Percentiles rank a stretch among this genome's conserved stretches.
Evolutionary conservation across 1,140 invertebrate species (phyloP).

Genomic region (Neodiprion pinetum): DNA sequence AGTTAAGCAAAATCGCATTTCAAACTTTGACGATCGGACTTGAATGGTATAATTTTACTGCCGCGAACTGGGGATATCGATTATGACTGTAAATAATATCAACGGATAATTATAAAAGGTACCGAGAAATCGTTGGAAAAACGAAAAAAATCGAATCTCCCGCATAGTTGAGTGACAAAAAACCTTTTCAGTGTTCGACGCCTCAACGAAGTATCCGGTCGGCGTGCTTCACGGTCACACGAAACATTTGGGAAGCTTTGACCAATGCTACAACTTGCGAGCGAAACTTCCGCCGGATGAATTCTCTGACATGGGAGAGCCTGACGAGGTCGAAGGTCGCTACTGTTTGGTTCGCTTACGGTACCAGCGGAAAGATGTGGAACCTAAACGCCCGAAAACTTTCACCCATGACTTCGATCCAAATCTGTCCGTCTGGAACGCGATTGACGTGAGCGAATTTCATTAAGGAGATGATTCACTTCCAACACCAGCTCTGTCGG

Average conservation of each 20-base stretch:
- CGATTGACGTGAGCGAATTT: slow-evolving; percentile 41
- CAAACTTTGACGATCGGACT: no score
- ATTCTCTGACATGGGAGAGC: no score
- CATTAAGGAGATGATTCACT: no score
- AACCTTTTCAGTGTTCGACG: slow-evolving; percentile 37
- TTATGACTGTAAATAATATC: no score
- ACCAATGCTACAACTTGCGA: slow-evolving; percentile 38
- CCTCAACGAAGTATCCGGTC: slow-evolving; percentile 37
- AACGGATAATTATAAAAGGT: no score
- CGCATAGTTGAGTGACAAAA: no score
- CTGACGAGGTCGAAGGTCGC: slow-evolving; percentile 33
- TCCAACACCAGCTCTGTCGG: no score
- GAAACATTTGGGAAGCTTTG: slow-evolving; percentile 41
- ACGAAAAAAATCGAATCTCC: no score
- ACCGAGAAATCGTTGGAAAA: no score
- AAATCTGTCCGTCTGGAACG: slow-evolving; percentile 42
- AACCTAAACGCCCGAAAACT: slow-evolving; percentile 10
- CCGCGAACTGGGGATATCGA: no score
- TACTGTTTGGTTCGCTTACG: slow-evolving; percentile 48
- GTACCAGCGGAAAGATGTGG: slow-evolving; percentile 28
- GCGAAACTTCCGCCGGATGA: slow-evolving; percentile 15
- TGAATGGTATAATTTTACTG: no score
- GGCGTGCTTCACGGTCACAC: slow-evolving; percentile 38
- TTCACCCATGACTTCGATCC: slow-evolving; percentile 41
- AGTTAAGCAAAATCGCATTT: no score